phyloP scores from a whole-genome alignment of 2,888 invertebrate species.

The Trichopoda pennipes region DNA sequence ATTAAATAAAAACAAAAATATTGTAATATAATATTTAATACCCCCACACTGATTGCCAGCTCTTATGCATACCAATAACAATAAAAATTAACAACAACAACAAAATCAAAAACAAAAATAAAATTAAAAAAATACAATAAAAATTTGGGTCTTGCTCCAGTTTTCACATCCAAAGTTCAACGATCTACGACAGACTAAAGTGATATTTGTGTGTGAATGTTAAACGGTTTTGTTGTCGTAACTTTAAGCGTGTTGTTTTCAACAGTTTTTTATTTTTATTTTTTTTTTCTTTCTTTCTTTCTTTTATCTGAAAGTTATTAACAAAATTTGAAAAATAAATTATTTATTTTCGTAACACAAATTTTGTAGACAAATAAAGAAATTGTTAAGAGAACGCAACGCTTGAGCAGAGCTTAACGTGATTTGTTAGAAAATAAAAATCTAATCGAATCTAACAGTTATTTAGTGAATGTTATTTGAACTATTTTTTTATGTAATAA shows the following conservation, averaged over 20 bases:
- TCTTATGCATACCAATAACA: slow-evolving; percentile 1
- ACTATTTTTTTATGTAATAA: slow-evolving; percentile 4
- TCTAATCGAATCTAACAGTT: neutral
- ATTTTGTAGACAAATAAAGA: neutral
- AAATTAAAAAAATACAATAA: slow-evolving; percentile 27
- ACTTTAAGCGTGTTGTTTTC: slow-evolving; percentile 20
- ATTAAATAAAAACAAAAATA: slow-evolving; percentile 14
- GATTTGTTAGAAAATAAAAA: slow-evolving; percentile 1
- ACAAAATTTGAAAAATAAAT: slow-evolving; percentile 6
- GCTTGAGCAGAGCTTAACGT: neutral
- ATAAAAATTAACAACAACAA: slow-evolving; percentile 26
- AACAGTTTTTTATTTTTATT: too few relatives aligned
- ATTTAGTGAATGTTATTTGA: neutral
- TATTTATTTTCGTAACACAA: neutral
- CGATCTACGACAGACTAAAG: slow-evolving; percentile 71
- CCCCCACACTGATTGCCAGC: neutral
- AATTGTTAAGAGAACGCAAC: neutral
- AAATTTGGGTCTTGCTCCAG: slow-evolving; percentile 78
- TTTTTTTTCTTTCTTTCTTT: neutral
- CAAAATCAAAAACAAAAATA: slow-evolving; percentile 24
- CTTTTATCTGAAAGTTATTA: slow-evolving; percentile 16
- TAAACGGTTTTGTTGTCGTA: neutral
- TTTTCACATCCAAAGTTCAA: slow-evolving; percentile 77
- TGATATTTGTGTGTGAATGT: neutral
- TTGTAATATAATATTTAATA: neutral